These are phyloP conservation scores for Abrostola triplasia DNA, from an alignment of 2,888 invertebrate genomes.

Conservation along the genomic window DNA sequence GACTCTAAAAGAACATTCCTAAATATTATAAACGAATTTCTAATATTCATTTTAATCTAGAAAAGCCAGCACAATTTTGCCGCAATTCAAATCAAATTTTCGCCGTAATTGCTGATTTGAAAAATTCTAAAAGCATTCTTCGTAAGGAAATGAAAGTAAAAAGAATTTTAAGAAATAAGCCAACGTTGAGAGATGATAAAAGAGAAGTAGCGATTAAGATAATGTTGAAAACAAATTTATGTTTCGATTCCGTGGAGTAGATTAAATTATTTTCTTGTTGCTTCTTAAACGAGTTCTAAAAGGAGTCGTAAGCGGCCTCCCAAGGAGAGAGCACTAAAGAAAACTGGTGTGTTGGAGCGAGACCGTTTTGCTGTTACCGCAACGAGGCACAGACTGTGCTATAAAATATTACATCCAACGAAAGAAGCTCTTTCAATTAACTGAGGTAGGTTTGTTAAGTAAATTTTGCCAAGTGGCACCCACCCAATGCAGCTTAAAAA, in stretches of 20 bases:
- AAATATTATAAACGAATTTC: too few species aligned
- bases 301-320: slow-evolving; percentile 69
- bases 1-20: too few species aligned
- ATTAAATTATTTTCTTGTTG: slow-evolving; percentile 85
- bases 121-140: slow-evolving; percentile 63
- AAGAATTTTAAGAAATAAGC: slow-evolving; percentile 68
- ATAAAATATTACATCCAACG: slow-evolving; percentile 85
- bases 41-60: slow-evolving; percentile 10
- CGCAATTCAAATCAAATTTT: slow-evolving; percentile 48
- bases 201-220: slow-evolving; percentile 79
- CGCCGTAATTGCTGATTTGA: slow-evolving; percentile 64
- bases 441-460: slow-evolving; percentile 80
- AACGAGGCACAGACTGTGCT: slow-evolving; percentile 69
- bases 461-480: slow-evolving; percentile 72
- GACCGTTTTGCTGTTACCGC: slow-evolving; percentile 70
- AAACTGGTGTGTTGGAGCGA: slow-evolving; percentile 72
- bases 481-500: slow-evolving; percentile 64
- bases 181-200: slow-evolving; percentile 71
- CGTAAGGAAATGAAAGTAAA: slow-evolving; percentile 67
- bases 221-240: slow-evolving; percentile 83
- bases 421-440: slow-evolving; percentile 87
- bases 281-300: slow-evolving; percentile 72
- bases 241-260: slow-evolving; percentile 78
- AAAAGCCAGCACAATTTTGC: slow-evolving; percentile 36
- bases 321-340: slow-evolving; percentile 71